Conservation (phyloP, 2,797 vertebrate genomes). For the Neopelma chrysocephalum region DNA sequence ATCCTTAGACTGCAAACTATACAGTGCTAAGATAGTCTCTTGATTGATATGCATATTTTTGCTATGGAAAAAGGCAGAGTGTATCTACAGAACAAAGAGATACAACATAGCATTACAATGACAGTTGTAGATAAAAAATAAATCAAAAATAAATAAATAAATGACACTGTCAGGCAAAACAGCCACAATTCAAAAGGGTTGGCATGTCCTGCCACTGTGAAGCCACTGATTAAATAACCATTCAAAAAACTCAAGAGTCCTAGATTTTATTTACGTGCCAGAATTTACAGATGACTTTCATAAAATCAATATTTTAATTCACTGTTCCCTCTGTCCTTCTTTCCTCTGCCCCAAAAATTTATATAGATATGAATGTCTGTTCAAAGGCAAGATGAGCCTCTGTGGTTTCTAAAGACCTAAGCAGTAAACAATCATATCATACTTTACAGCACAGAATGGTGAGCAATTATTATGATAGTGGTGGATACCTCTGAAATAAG, state of each 20-base stretch:
- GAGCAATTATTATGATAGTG: not conserved
- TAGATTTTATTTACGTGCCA: not conserved
- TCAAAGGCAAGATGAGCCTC: not conserved
- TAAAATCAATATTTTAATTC: not conserved
- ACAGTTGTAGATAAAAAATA: not conserved
- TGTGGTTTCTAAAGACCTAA: not conserved
- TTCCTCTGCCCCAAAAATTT: not conserved
- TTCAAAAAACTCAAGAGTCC: not conserved
- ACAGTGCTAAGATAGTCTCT: not conserved
- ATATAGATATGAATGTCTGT: not conserved
- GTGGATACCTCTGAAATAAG: not conserved
- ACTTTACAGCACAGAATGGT: not conserved
- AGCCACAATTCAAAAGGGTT: not conserved
- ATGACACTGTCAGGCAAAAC: not conserved
- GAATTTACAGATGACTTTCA: not conserved
- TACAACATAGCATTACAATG: not conserved
- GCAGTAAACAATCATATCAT: not conserved
- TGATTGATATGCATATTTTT: not conserved
- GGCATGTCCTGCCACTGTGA: not conserved
- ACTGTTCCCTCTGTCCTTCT: not conserved
- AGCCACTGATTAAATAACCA: not conserved
- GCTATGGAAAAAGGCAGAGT: not conserved
- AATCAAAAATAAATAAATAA: not conserved
- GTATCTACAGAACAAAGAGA: not conserved
- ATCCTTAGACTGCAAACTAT: not conserved